Conservation (phyloP, 2,888 invertebrate species). For the Tenthredo amoena region DNA sequence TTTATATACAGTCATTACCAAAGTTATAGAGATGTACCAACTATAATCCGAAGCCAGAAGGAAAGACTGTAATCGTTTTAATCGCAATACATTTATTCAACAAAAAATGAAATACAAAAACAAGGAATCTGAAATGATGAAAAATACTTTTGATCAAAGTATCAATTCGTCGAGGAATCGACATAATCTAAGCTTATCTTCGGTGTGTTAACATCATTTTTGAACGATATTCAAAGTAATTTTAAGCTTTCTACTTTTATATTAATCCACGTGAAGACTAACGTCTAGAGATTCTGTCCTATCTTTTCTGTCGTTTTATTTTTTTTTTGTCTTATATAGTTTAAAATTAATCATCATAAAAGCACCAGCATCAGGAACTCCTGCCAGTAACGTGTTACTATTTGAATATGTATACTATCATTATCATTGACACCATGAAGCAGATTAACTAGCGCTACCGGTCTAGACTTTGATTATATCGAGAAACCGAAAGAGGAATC, state of each 20-base stretch:
- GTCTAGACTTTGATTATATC: not conserved
- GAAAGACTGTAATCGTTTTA: slow-evolving; percentile 9
- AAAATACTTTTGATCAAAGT: slow-evolving; percentile 6
- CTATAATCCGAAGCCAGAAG: not conserved
- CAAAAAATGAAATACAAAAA: not conserved
- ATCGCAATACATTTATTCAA: not conserved
- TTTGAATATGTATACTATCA: not conserved
- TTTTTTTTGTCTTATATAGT: not conserved
- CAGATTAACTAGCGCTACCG: not conserved
- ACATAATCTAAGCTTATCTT: not conserved
- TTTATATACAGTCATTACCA: not conserved
- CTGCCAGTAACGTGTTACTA: slow-evolving; percentile 13
- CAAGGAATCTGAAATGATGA: not conserved
- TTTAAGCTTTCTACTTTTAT: slow-evolving; percentile 39
- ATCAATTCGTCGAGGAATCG: not conserved
- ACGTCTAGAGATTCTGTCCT: not conserved
- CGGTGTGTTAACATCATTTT: slow-evolving; percentile 22
- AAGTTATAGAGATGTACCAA: not conserved
- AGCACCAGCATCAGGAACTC: slow-evolving; percentile 31
- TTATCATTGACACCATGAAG: not conserved
- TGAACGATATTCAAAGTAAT: not conserved
- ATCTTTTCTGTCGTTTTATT: not conserved
- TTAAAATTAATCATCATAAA: not conserved
- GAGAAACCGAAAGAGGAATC: not conserved
- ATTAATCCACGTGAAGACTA: slow-evolving; percentile 31